Base-by-base conservation (phyloP, 2,113 vertebrate genomes). In the Zeus faber region DNA sequence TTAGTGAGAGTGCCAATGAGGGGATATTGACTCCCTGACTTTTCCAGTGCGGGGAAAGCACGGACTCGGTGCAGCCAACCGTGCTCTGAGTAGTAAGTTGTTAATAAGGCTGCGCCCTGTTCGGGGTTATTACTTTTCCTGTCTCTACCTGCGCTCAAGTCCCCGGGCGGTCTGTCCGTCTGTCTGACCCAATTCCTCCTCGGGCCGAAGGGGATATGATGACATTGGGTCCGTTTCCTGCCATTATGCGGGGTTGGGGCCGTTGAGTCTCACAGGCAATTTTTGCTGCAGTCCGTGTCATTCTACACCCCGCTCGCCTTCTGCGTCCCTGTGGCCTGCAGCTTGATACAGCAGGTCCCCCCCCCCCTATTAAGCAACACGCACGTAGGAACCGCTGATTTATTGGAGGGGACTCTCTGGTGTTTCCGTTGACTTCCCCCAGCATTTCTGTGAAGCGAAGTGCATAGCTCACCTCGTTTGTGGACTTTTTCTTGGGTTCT, bases 221-320 rank as follows among this genome's bases (percentile, higher is more conserved):
- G 81, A 79, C 80, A 82, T 64, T 58, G 62, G 69, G 67, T 72
- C 51, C 71, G 70, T 81, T 83, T 85, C 79, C 77, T 82, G 77
- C 39, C 53, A 79, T 84, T 85, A 85, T 77, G 71, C 74, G 46
- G 65, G 47, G 59, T 73, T 61, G 67, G 62, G 69, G 76, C n/a
- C n/a, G n/a, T n/a, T n/a, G 52, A 64, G 64, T 79, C 71, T 65
- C 27, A 60, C 54, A 53, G 65, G 49, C 76, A 39, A 54, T 55
- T 75, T 33, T 65, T 50, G 62, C 4, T 1, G 62, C 62, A 55
- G 14, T 1, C 58, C 44, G 47, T 26, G 35, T 14, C 37, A n/a
- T 33, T 35, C 16, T 43, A 2, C 6, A 33, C 31, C 46, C 60
- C 41, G 72, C n/a, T n/a, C n/a, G n/a, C n/a, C 47, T 14, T 23